Evolutionary conservation across 2,797 vertebrate species (phyloP), one percentile per base, ranked within the genome.

Genomic region (Catharus ustulatus): DNA sequence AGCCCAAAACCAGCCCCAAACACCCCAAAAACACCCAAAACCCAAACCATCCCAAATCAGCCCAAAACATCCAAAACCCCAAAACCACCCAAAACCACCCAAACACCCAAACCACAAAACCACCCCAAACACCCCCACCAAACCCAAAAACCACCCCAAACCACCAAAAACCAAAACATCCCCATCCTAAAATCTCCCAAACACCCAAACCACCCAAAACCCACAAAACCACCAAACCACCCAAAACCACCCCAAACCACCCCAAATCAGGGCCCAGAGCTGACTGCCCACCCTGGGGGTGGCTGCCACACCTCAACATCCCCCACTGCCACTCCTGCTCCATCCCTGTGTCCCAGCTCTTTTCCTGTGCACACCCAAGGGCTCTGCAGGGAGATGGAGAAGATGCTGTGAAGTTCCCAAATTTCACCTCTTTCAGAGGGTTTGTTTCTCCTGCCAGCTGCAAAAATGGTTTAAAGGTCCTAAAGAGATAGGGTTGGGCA

Each of bases 361-460:
- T 63, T 15, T 12, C 23, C 5, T 48, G 6, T 12, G 29, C 4
- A 0, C 3, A 2, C 23, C 14, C 21, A 4, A 16, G 15, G 18
- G 19, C 36, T 61, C 81, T 67, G 21, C 8, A 42, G 38, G 36
- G 54, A 84, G 30, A 23, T 5, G 6, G 5, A 10, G 26, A 20
- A 48, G 11, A 10, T 7, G 1, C 3, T 71, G 43, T 62, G 38
- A 51, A 22, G 12, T 24, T 4, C 24, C 7, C 30, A 11, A n/a
- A 3, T 68, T 88, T 80, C 49, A 21, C 13, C 30, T 17, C 14
- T 24, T 9, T 30, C 16, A 0, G 26, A 46, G 59, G 19, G 17
- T 34, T 83, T 29, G 11, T 86, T 75, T 36, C 46, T 64, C 20
- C 43, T 78, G 43, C 18, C 62, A 84, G 87, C 7, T 58, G 43